Evolutionary conservation across 2,888 invertebrate genomes (phyloP), one percentile per base, ranked within the genome.

Genomic region (Exephanes ischioxanthus): DNA sequence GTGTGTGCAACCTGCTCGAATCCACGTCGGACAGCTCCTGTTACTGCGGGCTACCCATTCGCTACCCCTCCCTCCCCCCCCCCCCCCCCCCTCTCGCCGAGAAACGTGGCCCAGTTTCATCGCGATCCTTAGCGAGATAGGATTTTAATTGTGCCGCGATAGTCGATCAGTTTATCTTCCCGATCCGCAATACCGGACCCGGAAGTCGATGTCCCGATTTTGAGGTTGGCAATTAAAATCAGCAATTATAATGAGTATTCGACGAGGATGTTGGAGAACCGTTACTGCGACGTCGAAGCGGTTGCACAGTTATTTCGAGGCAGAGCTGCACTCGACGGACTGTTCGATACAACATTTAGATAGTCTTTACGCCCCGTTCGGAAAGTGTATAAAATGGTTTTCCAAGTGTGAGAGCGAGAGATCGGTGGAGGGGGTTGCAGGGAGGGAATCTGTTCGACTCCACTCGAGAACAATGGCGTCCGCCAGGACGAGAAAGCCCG

Each of bases 341-440:
- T 30, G 51, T 68, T 77, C 9, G 67, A 55, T 66, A 72, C 61
- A 68, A 72, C 61, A 68, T 80, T 80, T 53, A 61, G 22, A 51
- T 53, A 76, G 77, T 61, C 51, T 19, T 63, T n/a, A 26, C 26
- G 9, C 11, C 37, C 66, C 30, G n/a, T 22, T n/a, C 76, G 41
- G 37, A 73, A 72, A 77, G 75, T 81, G 71, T 70, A 82, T 77
- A 83, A 70, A 72, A 85, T 91, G 90, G 90, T 91, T 91, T 90
- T 90, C 83, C 87, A 87, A 89, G 86, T 88, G 88, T 61, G 75
- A 33, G 79, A 55, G 76, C 68, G 48, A 37, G 73, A 81, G 75
- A 71, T 67, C 80, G 71, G 67, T 48, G 75, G 48, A 51, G 33
- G 63, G 58, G 63, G 51, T 5, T 30, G 19, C 14, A 6, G 14